These are phyloP conservation scores for Barnardius zonarius DNA, from an alignment of 2,113 vertebrate genomes.

Conservation along the genomic window DNA sequence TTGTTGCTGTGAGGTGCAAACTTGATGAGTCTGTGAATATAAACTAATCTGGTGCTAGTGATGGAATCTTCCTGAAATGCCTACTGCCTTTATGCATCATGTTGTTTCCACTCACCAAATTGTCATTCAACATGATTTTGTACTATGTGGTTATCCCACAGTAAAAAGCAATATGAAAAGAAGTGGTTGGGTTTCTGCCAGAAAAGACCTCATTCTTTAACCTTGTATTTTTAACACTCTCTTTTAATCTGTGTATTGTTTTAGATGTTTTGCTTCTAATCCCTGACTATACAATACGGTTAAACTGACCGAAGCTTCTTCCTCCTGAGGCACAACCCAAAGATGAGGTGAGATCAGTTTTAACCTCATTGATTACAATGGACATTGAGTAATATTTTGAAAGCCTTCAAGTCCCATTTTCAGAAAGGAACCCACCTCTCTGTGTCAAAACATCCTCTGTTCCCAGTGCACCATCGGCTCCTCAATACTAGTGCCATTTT, in stretches of 20 bases:
- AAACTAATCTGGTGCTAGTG: neutral
- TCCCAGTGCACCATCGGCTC: accelerated
- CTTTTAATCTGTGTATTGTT: neutral
- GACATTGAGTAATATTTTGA: neutral
- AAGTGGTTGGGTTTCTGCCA: neutral
- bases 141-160: neutral
- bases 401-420: neutral
- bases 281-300: neutral
- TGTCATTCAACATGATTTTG: neutral
- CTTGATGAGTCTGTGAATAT: neutral
- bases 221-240: neutral
- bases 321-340: neutral
- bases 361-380: neutral
- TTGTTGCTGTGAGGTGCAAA: neutral
- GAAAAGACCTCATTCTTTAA: neutral
- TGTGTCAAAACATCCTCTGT: neutral
- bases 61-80: neutral
- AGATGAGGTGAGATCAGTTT: neutral
- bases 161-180: neutral
- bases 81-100: neutral
- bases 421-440: neutral
- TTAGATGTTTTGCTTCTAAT: neutral
- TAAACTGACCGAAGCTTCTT: neutral
- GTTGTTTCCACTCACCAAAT: neutral
- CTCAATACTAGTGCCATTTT: neutral